Evolutionary conservation across 2,113 vertebrate genomes (phyloP).

Genomic region (Gorsachius goisagi): DNA sequence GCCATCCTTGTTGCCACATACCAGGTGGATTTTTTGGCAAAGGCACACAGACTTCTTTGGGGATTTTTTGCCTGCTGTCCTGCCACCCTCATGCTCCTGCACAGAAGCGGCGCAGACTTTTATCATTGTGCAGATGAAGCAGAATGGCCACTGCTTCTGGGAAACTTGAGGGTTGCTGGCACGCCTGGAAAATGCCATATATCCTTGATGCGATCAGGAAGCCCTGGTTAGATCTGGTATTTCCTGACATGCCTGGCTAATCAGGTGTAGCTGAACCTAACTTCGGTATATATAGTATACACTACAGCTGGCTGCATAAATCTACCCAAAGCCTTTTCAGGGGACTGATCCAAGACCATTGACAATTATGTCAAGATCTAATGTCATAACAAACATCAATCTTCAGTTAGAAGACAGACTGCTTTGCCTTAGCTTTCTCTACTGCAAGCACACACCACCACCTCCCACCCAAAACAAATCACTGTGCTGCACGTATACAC

Average conservation of each 20-base stretch:
- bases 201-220: neutral
- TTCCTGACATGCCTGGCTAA: neutral
- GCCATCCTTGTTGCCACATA: neutral
- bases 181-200: neutral
- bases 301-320: neutral
- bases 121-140: neutral
- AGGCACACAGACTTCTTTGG: neutral
- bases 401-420: neutral
- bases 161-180: neutral
- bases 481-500: neutral
- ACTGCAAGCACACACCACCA: neutral
- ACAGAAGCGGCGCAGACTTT: neutral
- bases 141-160: neutral
- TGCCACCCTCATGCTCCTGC: rapidly evolving
- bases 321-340: neutral
- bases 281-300: neutral
- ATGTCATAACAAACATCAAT: neutral
- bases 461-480: neutral
- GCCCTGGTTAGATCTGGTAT: neutral
- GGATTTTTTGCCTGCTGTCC: neutral
- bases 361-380: neutral
- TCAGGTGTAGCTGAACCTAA: neutral
- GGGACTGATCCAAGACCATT: neutral
- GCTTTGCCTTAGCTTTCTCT: neutral
- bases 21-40: neutral